These are phyloP conservation scores for Conger conger DNA, from an alignment of 2,113 vertebrate species.

Conservation along the genomic window DNA sequence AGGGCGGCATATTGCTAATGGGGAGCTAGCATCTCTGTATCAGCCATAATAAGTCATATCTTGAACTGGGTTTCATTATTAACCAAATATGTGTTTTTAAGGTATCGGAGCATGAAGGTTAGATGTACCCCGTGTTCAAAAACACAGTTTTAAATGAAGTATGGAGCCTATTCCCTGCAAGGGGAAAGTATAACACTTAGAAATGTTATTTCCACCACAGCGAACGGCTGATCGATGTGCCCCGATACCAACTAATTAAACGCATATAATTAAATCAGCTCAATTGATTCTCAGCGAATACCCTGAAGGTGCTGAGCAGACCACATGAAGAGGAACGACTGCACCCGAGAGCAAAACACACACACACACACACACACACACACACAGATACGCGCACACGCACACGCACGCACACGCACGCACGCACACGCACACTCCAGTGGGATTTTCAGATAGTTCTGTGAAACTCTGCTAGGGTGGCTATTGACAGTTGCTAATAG, in stretches of 20 bases:
- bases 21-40: neutral
- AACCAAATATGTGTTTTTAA: neutral
- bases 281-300: slow-evolving; percentile 53
- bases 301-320: neutral
- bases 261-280: slow-evolving; percentile 51
- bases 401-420: neutral
- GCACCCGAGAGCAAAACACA: neutral
- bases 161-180: neutral
- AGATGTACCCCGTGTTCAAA: neutral
- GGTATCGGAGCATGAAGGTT: neutral
- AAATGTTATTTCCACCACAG: slow-evolving; percentile 16
- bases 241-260: slow-evolving; percentile 44
- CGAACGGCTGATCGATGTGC: slow-evolving; percentile 34
- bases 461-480: neutral
- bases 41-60: neutral
- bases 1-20: neutral
- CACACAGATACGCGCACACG: neutral
- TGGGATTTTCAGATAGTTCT: neutral
- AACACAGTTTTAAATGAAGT: neutral
- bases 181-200: neutral
- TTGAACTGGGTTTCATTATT: neutral
- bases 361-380: neutral
- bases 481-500: slow-evolving; percentile 41
- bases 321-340: no score
- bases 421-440: neutral